Base-by-base conservation (phyloP, 2,113 vertebrate species). In the Ancistrus triradiatus region DNA sequence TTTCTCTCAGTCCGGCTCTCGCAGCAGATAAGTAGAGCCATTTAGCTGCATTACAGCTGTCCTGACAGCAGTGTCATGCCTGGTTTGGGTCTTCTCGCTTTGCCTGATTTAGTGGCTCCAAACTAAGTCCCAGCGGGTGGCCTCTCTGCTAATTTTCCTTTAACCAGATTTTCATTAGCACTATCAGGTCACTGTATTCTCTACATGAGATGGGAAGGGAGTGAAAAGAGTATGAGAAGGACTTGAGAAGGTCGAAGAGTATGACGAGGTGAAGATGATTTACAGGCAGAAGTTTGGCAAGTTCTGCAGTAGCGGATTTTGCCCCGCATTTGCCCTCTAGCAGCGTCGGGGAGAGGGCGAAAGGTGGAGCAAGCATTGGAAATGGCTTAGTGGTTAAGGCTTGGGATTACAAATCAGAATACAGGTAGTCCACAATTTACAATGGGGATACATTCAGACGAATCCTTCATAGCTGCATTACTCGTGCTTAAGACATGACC, bases 121-220 rank as follows among this genome's bases (percentile, higher is more conserved):
- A 70, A 62, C 13, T 1, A 65, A 66, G 43, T 37, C 42, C 63
- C 48, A 5, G 17, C 4, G 21, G 50, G 17, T 18, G 22, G 33
- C 14, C 46, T 50, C 3, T 35, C 40, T 1, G 33, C 66, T 61
- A 51, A 50, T 53, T 69, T 63, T 33, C 61, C 61, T 69, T n/a
- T 58, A 69, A 64, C 56, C 62, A 47, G 69, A 44, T 52, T 56
- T 63, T 74, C 49, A 69, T 74, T 72, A 72, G 19, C 53, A 31
- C 27, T 28, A 49, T 60, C 64, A 59, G 6, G 27, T 11, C 21
- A 22, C 37, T 9, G 58, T 52, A 22, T 59, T 7, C 27, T 15
- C 15, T 59, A 44, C 27, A 19, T 7, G 27, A 46, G 13, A 42
- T 18, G 19, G 3, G 9, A 19, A 49, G 27, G 8, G 25, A 8